A percentile compares a stretch with the other conserved stretches of the same genome.
These are phyloP conservation scores for Diadophis punctatus DNA, from an alignment of 2,113 vertebrate species.

Conservation along the genomic window DNA sequence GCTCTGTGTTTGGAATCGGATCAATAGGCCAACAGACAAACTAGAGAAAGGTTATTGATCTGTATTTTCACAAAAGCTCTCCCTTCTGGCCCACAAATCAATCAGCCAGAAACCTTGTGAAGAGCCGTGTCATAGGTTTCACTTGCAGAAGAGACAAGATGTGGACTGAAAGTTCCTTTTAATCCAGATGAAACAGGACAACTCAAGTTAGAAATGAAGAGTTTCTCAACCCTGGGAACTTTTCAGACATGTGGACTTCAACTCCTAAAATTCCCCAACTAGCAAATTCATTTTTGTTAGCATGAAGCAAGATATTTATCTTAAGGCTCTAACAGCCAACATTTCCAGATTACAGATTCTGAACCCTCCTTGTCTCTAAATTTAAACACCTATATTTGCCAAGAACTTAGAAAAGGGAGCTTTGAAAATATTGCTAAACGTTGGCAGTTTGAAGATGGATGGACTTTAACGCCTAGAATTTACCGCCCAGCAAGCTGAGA, in stretches of 20 bases:
- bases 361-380: not conserved
- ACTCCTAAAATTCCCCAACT: not conserved
- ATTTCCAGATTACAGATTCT: not conserved
- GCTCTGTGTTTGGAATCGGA: constrained; percentile 37
- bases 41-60: constrained; percentile 44
- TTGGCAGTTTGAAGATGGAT: not conserved
- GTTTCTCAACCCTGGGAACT: not conserved
- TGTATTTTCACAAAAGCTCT: constrained; percentile 53
- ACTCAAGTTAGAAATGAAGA: not conserved
- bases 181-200: not conserved
- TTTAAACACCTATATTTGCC: not conserved
- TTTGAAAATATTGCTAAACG: not conserved
- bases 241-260: not conserved
- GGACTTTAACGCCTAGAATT: not conserved
- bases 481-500: not conserved
- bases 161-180: constrained; percentile 32
- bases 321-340: not conserved
- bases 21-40: constrained; percentile 57
- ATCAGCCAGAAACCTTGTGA: constrained; percentile 33
- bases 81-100: constrained; percentile 36
- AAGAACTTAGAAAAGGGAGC: not conserved
- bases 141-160: constrained; percentile 11
- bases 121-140: constrained; percentile 39
- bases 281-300: not conserved
- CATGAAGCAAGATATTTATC: not conserved